Evolutionary conservation across 30 jellyfish, hydroid and myxozoan species (phyloP), one percentile per base, ranked within the genome.

Genomic region (Mastigias papua): DNA sequence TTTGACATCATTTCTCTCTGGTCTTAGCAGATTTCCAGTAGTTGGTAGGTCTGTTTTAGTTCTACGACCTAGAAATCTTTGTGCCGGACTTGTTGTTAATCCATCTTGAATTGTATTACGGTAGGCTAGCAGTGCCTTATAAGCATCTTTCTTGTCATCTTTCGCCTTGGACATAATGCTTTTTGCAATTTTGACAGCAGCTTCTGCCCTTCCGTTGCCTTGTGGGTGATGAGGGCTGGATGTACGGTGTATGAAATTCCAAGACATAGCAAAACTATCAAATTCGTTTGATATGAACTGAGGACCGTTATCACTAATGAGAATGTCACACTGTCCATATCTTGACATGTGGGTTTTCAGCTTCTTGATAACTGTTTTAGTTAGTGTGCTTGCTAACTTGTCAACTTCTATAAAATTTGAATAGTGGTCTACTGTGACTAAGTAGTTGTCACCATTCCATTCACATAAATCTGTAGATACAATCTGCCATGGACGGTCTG

Each of bases 191-290:
- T 75, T 37, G 37, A 75, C 92, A 29, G 92, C 92, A 29, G 92
- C 92, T 81, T 81, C 92, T 65, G 76, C 87, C 34, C 92, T 65
- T 48, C 87, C 92, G 64, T 81, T 81, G 63, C 87, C 92, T 81
- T 81, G 78, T 51, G 92, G 76, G 87, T 81, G 85, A 69, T 81
- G 29, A 48, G 76, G 78, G 32, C 69, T 58, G 9, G 76, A 67
- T 69, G 60, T 81, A 81, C 30, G 84, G 67, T 63, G 84, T 30
- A 51, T 67, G 32, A 68, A 81, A 65, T 65, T 63, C 86, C 86
- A 75, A 75, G 86, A 75, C 65, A 34, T 49, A 1, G 86, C 86
- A 75, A 75, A 75, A 46, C 86, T 75, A 34, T 75, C 86, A 48
- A 75, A 75, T 4, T 75, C 86, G 26, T 42, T 75, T 75, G 86